phyloP scores from a whole-genome alignment of 2,113 vertebrate species.

The Synodontis membranacea region DNA sequence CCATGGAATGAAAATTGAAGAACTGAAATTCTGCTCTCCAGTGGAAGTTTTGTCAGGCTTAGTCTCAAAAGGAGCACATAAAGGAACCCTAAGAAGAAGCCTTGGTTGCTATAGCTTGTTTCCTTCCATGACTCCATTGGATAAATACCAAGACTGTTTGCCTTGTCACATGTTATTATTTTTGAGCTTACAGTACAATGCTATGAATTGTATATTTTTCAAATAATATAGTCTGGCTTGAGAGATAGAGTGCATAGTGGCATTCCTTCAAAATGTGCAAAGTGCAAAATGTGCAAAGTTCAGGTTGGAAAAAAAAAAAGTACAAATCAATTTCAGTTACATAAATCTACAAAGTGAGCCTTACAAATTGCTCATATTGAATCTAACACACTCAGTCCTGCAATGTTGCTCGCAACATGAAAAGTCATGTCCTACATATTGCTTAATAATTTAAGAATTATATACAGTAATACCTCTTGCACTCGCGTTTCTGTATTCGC shows the following conservation, averaged over 20 bases:
- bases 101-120: background rate
- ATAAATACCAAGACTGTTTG: slow-evolving; percentile 5
- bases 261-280: background rate
- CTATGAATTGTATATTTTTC: background rate
- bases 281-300: background rate
- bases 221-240: background rate
- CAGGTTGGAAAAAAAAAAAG: background rate
- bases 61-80: background rate
- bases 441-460: background rate
- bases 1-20: background rate
- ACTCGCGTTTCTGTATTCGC: too few relatives aligned
- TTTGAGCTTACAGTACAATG: background rate
- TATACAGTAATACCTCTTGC: too few relatives aligned
- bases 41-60: background rate
- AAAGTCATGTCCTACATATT: background rate
- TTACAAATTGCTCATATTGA: background rate
- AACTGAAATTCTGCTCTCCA: background rate
- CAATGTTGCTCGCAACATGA: background rate
- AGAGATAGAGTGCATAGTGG: background rate
- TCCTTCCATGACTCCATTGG: background rate
- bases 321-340: background rate
- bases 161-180: background rate
- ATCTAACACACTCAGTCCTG: background rate
- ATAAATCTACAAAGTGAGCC: background rate
- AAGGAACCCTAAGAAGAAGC: background rate